Evolutionary conservation across 53 echinoderm and acorn worm genomes (phyloP), one percentile per base, ranked within the genome.

Genomic region (Holothuria leucospilota): DNA sequence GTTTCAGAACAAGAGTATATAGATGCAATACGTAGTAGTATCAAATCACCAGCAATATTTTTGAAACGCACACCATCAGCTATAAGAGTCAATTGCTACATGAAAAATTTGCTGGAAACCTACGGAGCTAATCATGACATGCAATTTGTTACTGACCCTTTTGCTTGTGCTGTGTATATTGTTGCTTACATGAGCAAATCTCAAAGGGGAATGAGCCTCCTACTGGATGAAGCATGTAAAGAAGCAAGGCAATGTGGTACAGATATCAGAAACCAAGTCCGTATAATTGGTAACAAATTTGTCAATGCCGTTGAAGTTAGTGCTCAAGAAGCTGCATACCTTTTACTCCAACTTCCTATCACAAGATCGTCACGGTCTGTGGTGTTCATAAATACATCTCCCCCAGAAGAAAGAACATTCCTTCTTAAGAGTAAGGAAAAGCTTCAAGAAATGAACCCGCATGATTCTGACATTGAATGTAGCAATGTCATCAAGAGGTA

Each of bases 271-370:
- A 40, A 82, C 20, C 80, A 79, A 79, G 80, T 79, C 4, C 42
- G 80, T 42, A 42, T 42, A 4, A 82, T 82, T 82, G 83, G 83
- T 7, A 65, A 82, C 41, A 82, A 82, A 63, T 82, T 82, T 29
- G 27, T 82, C 5, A 82, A 82, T 64, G 86, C 86, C 13, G 59
- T 86, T 10, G 86, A 86, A 59, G 59, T 86, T 5, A 53, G 73
- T 75, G 86, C 86, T 12, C 86, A 86, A 77, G 86, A 86, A 58
- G 86, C 86, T 29, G 75, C 49, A 2, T 86, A 86, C n/a, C 62
- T 86, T 13, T 39, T 86, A 25, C 75, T 86, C 13, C 86, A 86
- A 86, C 27, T 86, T 30, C 75, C 86, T 49, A 77, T 86, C 13
- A 86, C 86, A 20, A 69, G 49, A 59, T 49, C 86, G n/a, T 39